A percentile compares a stretch with the other conserved stretches of the same genome.
Evolutionary conservation across 2,888 invertebrate genomes (phyloP).

Genomic region (Diarsia mendica): DNA sequence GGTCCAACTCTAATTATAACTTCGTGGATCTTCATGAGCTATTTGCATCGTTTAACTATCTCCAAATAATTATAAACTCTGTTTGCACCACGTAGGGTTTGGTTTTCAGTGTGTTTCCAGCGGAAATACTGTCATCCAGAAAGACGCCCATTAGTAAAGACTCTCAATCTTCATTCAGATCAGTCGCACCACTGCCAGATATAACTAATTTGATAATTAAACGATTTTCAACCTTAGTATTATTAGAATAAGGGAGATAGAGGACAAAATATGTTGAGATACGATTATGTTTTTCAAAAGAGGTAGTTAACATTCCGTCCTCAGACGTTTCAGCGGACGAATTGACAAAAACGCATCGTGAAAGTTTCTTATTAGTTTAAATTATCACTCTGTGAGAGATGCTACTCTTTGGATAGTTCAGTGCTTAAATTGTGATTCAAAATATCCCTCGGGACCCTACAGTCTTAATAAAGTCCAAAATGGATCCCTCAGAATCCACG

Average conservation of each 20-base stretch:
- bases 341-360: conserved; percentile 89
- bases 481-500: conserved; percentile 59
- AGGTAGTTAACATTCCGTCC: conserved; percentile 85
- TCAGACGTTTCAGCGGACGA: conserved; percentile 83
- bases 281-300: conserved; percentile 83
- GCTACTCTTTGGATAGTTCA: conserved; percentile 52
- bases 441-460: conserved; percentile 60
- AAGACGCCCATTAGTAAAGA: conserved; percentile 88
- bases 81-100: conserved; percentile 26
- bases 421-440: conserved; percentile 66
- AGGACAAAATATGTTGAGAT: conserved; percentile 50
- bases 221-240: conserved; percentile 69
- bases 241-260: conserved; percentile 59
- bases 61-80: conserved; percentile 67
- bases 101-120: conserved; percentile 37
- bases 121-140: conserved; percentile 86
- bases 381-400: conserved; percentile 71
- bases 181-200: conserved; percentile 73
- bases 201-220: conserved; percentile 70
- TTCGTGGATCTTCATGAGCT: conserved; percentile 81
- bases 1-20: conserved; percentile 88
- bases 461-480: conserved; percentile 52
- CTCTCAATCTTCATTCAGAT: conserved; percentile 87
- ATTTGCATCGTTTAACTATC: conserved; percentile 87
- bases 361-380: conserved; percentile 85